Conservation (phyloP, 2,797 vertebrate species). For the Halcyon badia region DNA sequence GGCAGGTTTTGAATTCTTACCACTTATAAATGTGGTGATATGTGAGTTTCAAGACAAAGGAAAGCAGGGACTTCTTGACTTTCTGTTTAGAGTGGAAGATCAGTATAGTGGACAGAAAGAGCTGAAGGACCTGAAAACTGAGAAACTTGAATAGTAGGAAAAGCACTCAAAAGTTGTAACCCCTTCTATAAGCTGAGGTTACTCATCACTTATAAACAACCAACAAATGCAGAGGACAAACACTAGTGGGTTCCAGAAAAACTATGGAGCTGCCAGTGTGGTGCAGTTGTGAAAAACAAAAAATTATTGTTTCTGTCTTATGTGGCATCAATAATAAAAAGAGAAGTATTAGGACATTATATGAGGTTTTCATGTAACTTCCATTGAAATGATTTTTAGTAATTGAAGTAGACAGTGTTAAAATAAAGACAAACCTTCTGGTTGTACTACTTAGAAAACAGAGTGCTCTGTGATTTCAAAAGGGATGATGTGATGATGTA, state of each 20-base stretch:
- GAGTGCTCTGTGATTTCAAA: not conserved
- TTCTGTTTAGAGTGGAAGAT: not conserved
- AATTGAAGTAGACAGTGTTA: not conserved
- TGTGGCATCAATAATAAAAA: not conserved
- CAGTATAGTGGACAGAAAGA: not conserved
- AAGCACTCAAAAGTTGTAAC: not conserved
- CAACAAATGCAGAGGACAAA: not conserved
- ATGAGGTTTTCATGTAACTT: not conserved
- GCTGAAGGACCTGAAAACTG: not conserved
- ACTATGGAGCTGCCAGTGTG: not conserved
- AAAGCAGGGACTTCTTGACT: not conserved
- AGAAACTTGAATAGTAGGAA: not conserved
- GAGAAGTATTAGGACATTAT: not conserved
- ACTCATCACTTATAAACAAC: not conserved
- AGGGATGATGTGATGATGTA: rapidly evolving
- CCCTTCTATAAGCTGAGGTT: not conserved
- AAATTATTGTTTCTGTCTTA: not conserved
- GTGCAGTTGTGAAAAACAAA: not conserved
- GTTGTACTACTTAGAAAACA: not conserved
- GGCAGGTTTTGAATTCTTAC: not conserved
- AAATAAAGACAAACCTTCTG: not conserved
- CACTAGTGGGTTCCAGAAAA: not conserved
- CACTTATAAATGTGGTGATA: not conserved
- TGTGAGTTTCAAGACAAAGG: not conserved
- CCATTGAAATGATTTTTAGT: not conserved